Conservation (phyloP, 2,888 invertebrate genomes). For the Ormyrus thymus region DNA sequence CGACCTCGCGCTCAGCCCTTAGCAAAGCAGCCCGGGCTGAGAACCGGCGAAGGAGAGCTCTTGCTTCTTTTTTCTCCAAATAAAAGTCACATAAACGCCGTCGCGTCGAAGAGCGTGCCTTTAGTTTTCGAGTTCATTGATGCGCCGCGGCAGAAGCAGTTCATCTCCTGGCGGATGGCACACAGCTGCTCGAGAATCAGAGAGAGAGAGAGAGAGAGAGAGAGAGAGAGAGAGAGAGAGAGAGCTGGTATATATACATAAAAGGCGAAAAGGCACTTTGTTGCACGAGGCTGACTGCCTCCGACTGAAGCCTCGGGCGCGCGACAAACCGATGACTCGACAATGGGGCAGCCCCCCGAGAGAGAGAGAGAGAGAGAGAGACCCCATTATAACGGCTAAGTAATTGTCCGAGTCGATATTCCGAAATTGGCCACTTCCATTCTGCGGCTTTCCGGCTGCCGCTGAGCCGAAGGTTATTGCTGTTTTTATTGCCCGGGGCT, state of each 20-base stretch:
- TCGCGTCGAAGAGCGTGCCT: constrained; percentile 59
- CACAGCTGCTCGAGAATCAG: constrained; percentile 63
- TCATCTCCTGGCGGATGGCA: constrained; percentile 69
- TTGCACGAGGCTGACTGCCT: constrained; percentile 45
- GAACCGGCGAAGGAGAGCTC: constrained; percentile 14
- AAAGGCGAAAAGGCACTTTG: constrained; percentile 61
- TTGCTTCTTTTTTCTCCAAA: constrained; percentile 19
- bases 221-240: too few species aligned
- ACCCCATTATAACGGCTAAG: constrained; percentile 69
- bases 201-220: neutral
- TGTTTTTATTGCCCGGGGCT: constrained; percentile 68
- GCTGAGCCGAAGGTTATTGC: constrained; percentile 66
- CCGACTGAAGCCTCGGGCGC: neutral
- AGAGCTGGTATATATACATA: neutral
- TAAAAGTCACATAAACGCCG: constrained; percentile 30
- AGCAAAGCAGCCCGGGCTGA: neutral
- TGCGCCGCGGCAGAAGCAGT: constrained; percentile 66
- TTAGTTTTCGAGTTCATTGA: constrained; percentile 71
- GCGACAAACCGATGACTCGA: constrained; percentile 47
- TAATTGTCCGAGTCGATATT: constrained; percentile 70
- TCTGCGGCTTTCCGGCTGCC: constrained; percentile 67
- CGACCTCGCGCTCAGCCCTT: neutral
- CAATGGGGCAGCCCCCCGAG: constrained; percentile 55
- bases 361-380: too few species aligned
- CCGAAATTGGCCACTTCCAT: constrained; percentile 64